Evolutionary conservation across 2,113 vertebrate genomes (phyloP), one percentile per base, ranked within the genome.

Genomic region (Oreochromis aureus): DNA sequence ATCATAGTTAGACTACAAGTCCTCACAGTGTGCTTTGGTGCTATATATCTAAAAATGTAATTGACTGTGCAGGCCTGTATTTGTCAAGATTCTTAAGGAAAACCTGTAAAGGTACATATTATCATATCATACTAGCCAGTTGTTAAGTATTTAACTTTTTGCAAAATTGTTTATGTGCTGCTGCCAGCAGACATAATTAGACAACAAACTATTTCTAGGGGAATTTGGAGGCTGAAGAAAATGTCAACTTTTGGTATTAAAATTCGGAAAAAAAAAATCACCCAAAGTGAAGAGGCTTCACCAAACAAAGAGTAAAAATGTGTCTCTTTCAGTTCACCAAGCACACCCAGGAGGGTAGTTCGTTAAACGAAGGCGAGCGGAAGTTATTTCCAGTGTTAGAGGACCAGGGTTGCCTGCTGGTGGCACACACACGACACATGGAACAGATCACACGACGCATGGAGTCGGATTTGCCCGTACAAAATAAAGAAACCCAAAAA

Each of bases 401-500:
- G 58, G 76, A 80, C 80, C 82, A 59, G 84, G 88, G 82, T 7
- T 82, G 92, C 91, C 91, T 91, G 90, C 89, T 91, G 89, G 94
- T 94, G 94, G 92, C 92, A 92, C 86, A 90, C 92, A 89, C 89
- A 19, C 71, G 89, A 92, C 95, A 95, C 94, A 95, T 95, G 94
- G 94, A 96, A 95, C 83, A 93, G 86, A 95, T 95, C 94, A 94
- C 91, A 89, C 87, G 27, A 86, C 39, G 90, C 89, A 92, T 93
- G 90, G 88, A 91, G 89, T 88, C 51, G 86, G 91, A 94, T 93
- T 91, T 91, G 86, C 93, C 91, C 83, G 53, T 95, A 94, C 87
- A 87, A 95, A 93, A 96, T 94, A 95, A 95, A 95, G 90, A 86
- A 92, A 94, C 92, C 93, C 91, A 94, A 95, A 95, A 93, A 95